Evolutionary conservation across 2,797 vertebrate species (phyloP).

Genomic region (Margarornis squamiger): DNA sequence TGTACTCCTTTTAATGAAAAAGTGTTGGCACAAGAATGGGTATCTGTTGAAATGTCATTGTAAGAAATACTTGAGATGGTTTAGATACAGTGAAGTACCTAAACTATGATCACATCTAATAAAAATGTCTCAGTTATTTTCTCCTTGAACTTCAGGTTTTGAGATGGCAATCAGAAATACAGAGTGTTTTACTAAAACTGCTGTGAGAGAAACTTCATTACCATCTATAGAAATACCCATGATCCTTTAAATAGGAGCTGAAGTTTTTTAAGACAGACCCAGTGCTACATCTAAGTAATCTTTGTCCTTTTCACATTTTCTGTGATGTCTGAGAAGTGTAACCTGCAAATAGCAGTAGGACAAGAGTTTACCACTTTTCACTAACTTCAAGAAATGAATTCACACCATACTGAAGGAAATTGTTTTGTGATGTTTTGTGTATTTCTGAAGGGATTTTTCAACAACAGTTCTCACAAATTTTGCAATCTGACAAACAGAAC

Average conservation of each 20-base stretch:
- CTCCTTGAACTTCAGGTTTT: neutral
- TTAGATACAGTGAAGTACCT: neutral
- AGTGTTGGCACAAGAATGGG: neutral
- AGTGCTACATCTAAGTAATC: neutral
- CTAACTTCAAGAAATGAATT: neutral
- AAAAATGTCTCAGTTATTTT: neutral
- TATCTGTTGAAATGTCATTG: conserved; percentile 17
- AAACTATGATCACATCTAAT: neutral
- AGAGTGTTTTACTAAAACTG: neutral
- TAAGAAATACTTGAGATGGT: conserved; percentile 28
- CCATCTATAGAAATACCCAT: neutral
- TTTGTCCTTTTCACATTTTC: neutral
- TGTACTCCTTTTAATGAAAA: neutral
- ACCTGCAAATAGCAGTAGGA: neutral
- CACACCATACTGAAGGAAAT: rapidly evolving
- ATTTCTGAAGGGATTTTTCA: neutral
- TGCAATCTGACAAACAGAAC: neutral
- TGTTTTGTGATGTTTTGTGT: neutral
- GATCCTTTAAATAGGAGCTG: neutral
- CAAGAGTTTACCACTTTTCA: neutral
- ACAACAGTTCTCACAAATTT: rapidly evolving
- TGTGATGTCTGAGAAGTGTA: neutral
- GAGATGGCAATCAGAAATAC: neutral
- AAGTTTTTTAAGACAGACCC: neutral
- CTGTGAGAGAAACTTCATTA: neutral